Base-by-base conservation (phyloP, 2,888 invertebrate species). In the Tetanocera ferruginea region DNA sequence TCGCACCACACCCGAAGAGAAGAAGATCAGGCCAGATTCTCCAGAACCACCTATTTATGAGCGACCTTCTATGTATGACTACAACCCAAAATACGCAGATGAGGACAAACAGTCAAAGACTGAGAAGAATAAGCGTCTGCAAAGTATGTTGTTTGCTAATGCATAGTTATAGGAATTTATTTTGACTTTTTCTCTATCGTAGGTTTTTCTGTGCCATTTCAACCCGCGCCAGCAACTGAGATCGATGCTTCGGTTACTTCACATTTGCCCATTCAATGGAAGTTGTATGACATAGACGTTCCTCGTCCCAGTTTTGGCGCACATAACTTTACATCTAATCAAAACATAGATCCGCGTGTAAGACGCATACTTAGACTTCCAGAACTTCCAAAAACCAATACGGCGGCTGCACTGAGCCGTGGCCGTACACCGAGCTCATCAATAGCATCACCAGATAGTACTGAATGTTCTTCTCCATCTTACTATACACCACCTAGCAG, bases 151-250 rank as follows among this genome's bases (percentile, higher is more conserved):
- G 28, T 19, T 52, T 43, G 34, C 28, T 51, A 19, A 37, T 71
- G n/a, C 49, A 60, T 25, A 43, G 6, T 4, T 70, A 57, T 43
- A 14, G 9, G 5, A 55, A 28, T 14, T 11, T 25, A 11, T 57
- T 73, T 43, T 67, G 14, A 43, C 43, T 6, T 23, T 52, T 31
- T 31, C 66, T 43, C 6, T 43, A 14, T 43, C 43, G 93, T 95
- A 51, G 96, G 96, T 89, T 91, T 96, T 81, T 92, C 96, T 31
- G 89, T 95, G 83, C 95, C 96, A 0, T 96, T 96, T 85, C 95
- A 96, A 87, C 93, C 94, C 9, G 93, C 94, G 17, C 96, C 96
- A 0, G 96, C 96, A 34, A 95, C 94, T 0, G 97, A 97, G 91
- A 96, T 97, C 80, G 95, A 96, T 86, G 96, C 95, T 9, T 95